Evolutionary conservation across 1,140 invertebrate genomes (phyloP), one percentile per base, ranked within the genome.

Genomic region (Ladona fulva): DNA sequence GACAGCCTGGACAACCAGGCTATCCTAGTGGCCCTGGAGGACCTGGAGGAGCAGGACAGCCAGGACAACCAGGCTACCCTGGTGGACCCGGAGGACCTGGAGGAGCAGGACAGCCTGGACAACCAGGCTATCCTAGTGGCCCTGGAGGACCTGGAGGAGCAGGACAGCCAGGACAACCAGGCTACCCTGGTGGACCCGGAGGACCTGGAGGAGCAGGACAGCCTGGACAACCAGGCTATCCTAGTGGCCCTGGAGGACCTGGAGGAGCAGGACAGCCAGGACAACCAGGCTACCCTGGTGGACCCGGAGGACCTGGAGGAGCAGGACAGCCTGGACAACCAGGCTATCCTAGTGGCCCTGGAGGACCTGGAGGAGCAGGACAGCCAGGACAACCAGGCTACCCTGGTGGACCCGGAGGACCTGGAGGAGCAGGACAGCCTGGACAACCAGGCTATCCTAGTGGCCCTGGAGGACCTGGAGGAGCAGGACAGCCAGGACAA

Each of bases 21-120:
- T 11, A 22, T 6, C 44, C 42, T 11, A 7, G 24, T 74, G 1
- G 8, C 29, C 22, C 22, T 24, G 19, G 19, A 78, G 83, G 84
- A 12, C 86, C 52, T 3, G 52, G 52, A 66, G 3, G 86, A 22
- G 82, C 80, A 74, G 85, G 83, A 66, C 16, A 22, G 14, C 52
- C 52, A 66, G 52, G 52, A 19, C 5, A 22, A 1, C 52, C 52
- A 66, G 52, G 52, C 14, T 3, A 12, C 12, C 52, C 52, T 3
- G n/a, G 52, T 6, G 52, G 52, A 16, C 52, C 52, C n/a, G 52
- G 52, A 66, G 52, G 52, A 0, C 73, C 77, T 29, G 42, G 74
- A 0, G 22, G 73, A 10, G 74, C 78, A 10, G 42, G 74, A 44
- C 1, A 24, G 52, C 78, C 78, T 29, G 74, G 74, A 52, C 0